phyloP scores from a whole-genome alignment of 2,797 vertebrate genomes.

The Ctenochaetus hawaiiensis region DNA sequence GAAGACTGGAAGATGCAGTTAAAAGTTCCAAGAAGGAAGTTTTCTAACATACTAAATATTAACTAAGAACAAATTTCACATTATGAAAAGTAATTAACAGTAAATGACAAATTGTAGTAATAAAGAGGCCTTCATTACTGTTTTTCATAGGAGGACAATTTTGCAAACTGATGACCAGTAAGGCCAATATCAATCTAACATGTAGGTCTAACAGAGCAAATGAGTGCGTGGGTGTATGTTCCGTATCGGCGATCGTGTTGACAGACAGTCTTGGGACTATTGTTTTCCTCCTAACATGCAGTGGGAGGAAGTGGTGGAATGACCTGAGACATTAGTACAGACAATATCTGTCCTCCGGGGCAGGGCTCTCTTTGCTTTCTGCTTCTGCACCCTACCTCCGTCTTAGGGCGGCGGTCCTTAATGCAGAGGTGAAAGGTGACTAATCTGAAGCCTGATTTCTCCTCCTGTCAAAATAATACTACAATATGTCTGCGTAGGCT shows the following conservation, averaged over 20 bases:
- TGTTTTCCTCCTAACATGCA: constrained; percentile 62
- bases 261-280: constrained; percentile 55
- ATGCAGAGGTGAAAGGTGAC: constrained; percentile 65
- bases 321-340: constrained; percentile 66
- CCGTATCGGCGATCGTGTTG: constrained; percentile 42
- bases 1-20: neutral
- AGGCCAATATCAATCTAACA: constrained; percentile 1
- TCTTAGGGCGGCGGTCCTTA: constrained; percentile 57
- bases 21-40: neutral
- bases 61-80: neutral
- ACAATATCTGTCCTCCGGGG: constrained; percentile 59
- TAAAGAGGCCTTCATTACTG: neutral
- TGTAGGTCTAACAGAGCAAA: constrained; percentile 14
- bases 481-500: constrained; percentile 49
- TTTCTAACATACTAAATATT: neutral
- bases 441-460: constrained; percentile 57
- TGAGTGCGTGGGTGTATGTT: constrained; percentile 27
- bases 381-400: constrained; percentile 38
- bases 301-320: constrained; percentile 68
- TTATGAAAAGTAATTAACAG: neutral
- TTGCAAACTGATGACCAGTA: neutral
- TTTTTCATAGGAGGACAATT: neutral
- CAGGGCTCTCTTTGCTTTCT: constrained; percentile 56
- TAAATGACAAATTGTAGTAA: neutral
- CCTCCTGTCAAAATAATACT: constrained; percentile 60